Evolutionary conservation across 2,113 vertebrate genomes (phyloP).

Genomic region (Ardeotis arabs): DNA sequence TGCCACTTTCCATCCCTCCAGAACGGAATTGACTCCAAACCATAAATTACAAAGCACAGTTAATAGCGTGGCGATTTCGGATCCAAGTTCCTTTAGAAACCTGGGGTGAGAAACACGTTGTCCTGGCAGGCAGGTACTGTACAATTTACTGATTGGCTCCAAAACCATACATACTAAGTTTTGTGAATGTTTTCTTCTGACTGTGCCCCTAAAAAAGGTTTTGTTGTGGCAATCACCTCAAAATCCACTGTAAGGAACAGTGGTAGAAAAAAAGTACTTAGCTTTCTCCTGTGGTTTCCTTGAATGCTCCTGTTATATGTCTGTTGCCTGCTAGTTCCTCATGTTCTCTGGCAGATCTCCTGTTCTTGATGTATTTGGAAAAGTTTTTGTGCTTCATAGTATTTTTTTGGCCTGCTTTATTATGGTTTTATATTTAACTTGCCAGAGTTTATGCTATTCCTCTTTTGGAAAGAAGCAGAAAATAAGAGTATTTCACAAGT

Average conservation of each 20-base stretch:
- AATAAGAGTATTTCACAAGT: not conserved
- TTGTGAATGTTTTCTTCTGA: not conserved
- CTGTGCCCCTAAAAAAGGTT: not conserved
- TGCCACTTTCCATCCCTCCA: not conserved
- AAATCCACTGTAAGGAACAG: not conserved
- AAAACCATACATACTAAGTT: not conserved
- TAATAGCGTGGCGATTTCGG: not conserved
- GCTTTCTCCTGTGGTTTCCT: not conserved
- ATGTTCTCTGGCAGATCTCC: not conserved
- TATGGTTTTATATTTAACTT: not conserved
- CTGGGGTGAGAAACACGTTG: not conserved
- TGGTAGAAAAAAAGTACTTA: not conserved
- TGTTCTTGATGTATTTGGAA: not conserved
- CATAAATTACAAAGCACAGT: not conserved
- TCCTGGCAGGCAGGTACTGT: not conserved
- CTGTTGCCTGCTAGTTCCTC: not conserved
- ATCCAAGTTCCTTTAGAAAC: not conserved
- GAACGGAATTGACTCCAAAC: not conserved
- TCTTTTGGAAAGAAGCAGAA: conserved; percentile 20
- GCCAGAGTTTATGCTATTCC: not conserved
- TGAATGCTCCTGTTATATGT: not conserved
- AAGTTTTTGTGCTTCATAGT: not conserved
- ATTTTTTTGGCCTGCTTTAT: not conserved
- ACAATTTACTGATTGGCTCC: not conserved
- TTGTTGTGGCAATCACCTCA: not conserved